These are phyloP conservation scores for Drosophila sturtevanti DNA, from an alignment of 1,140 invertebrate species.

Conservation along the genomic window DNA sequence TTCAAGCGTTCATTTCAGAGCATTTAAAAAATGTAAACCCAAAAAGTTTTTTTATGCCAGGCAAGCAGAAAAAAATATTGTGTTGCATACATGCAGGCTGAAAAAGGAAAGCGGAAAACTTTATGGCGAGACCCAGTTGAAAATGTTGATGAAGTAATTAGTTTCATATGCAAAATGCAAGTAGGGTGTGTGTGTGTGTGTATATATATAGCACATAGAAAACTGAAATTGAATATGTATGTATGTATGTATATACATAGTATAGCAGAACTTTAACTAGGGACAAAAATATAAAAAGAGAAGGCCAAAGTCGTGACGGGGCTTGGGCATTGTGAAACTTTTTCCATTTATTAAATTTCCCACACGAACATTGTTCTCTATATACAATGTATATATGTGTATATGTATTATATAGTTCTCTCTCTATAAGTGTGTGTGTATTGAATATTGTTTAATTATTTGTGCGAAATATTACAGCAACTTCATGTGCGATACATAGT, in stretches of 20 bases:
- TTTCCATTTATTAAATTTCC: slow-evolving; percentile 76
- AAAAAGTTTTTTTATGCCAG: slow-evolving; percentile 11
- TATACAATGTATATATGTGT: background rate
- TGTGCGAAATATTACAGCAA: slow-evolving; percentile 32
- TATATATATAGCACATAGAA: slow-evolving; percentile 49
- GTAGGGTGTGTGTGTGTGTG: slow-evolving; percentile 18
- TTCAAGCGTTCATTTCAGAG: background rate
- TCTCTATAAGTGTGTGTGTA: slow-evolving; percentile 19
- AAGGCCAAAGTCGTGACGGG: slow-evolving; percentile 11
- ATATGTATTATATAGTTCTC: background rate
- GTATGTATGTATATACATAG: background rate
- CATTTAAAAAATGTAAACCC: background rate
- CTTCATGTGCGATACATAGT: background rate
- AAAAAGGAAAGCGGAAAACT: slow-evolving; percentile 45
- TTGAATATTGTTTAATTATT: slow-evolving; percentile 61
- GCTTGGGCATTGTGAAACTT: slow-evolving; percentile 62
- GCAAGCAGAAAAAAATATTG: slow-evolving; percentile 36
- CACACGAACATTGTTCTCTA: slow-evolving; percentile 35
- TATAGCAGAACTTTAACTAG: slow-evolving; percentile 54
- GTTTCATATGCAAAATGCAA: slow-evolving; percentile 61
- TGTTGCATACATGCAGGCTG: slow-evolving; percentile 44
- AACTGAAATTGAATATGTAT: slow-evolving; percentile 68
- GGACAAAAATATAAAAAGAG: slow-evolving; percentile 25
- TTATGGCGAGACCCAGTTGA: slow-evolving; percentile 39
- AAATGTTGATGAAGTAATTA: slow-evolving; percentile 81